Evolutionary conservation across 2,113 vertebrate genomes (phyloP).

Genomic region (Hymenochirus boettgeri): DNA sequence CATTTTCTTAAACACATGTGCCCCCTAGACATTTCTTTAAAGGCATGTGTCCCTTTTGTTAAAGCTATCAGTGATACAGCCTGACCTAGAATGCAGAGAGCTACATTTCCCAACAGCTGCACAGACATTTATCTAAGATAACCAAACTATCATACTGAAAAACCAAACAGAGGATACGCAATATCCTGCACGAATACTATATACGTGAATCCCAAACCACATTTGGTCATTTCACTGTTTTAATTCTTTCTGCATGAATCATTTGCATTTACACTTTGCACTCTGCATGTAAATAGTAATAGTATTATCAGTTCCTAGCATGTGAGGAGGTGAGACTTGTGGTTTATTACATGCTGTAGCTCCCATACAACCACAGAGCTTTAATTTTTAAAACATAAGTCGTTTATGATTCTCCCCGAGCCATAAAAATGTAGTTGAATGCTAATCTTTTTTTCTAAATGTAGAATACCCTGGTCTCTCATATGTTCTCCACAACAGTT

Average conservation of each 20-base stretch:
- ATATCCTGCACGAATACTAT: too few species aligned
- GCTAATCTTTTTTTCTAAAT: conserved; percentile 31
- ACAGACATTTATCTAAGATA: too few species aligned
- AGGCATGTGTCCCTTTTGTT: too few species aligned
- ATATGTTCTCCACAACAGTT: conserved; percentile 21
- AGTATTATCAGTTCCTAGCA: neutral
- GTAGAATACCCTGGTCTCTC: conserved; percentile 36
- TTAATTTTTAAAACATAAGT: conserved; percentile 11
- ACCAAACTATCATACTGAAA: too few species aligned
- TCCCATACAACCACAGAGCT: conserved; percentile 10
- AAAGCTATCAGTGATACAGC: too few species aligned
- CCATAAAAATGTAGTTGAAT: conserved; percentile 31
- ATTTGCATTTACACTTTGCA: neutral
- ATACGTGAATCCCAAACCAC: neutral
- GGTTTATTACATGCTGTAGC: conserved; percentile 1
- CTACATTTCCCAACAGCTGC: too few species aligned
- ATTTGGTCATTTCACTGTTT: conserved; percentile 4
- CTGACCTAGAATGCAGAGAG: too few species aligned
- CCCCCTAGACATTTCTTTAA: too few species aligned
- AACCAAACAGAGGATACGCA: too few species aligned
- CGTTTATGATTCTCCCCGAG: conserved; percentile 24
- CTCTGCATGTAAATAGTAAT: conserved; percentile 3
- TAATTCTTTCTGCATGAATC: neutral
- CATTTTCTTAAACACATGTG: too few species aligned
- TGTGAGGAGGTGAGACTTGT: neutral